Evolutionary conservation across 2,113 vertebrate genomes (phyloP).

Genomic region (Sinocyclocheilus anshuiensis): DNA sequence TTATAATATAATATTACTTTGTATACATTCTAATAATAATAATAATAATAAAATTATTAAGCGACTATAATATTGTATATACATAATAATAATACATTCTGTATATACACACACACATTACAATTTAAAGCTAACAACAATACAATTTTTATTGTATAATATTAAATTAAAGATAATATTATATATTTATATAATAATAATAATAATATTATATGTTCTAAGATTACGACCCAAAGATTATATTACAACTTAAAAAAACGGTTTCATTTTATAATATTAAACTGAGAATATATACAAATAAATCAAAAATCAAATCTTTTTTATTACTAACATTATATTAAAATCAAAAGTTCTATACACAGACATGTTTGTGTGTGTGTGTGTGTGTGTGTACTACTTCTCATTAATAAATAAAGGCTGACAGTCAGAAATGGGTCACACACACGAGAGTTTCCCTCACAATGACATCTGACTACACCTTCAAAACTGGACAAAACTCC

Average conservation of each 20-base stretch:
- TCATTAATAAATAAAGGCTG: constrained; percentile 45
- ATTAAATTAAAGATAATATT: no score
- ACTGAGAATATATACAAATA: no score
- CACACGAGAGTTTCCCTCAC: constrained; percentile 9
- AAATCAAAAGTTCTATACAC: not conserved
- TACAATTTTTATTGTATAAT: no score
- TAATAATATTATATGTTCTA: not conserved
- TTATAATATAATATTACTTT: no score
- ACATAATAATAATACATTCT: no score
- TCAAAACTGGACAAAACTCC: not conserved
- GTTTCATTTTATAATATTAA: not conserved
- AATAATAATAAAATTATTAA: no score
- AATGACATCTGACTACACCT: not conserved
- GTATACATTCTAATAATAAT: no score
- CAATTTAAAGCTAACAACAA: no score
- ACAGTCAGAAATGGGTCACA: constrained; percentile 43
- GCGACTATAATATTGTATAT: no score
- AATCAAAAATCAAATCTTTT: no score
- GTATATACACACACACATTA: no score
- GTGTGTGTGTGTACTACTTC: constrained; percentile 11
- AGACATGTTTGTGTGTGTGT: not conserved
- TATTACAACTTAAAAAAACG: not conserved
- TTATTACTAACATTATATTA: not conserved
- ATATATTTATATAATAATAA: no score
- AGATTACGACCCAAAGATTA: not conserved